Conservation (phyloP, 2,113 vertebrate genomes). For the Dipodomys spectabilis region DNA sequence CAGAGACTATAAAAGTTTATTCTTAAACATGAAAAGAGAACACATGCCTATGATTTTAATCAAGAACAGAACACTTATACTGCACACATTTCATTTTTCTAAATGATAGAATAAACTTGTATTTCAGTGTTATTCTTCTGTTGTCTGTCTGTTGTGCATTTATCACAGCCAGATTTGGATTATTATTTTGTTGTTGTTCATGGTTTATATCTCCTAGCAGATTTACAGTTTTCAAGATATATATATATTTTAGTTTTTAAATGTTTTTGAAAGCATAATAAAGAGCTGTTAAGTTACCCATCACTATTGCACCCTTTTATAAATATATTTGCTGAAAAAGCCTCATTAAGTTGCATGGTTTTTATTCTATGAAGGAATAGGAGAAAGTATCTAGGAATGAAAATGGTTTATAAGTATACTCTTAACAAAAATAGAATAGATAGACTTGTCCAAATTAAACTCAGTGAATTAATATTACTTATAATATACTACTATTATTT, state of each 20-base stretch:
- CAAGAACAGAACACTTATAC: neutral
- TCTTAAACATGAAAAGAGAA: neutral
- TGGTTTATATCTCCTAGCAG: neutral
- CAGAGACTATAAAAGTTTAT: neutral
- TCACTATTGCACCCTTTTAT: neutral
- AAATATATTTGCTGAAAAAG: constrained; percentile 8
- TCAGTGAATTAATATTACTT: constrained; percentile 44
- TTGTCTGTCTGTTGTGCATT: neutral
- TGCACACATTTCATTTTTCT: constrained; percentile 13
- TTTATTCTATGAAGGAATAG: constrained; percentile 18
- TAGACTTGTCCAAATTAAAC: constrained; percentile 42
- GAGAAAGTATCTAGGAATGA: neutral
- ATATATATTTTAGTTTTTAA: constrained; percentile 1
- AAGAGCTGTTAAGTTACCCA: neutral
- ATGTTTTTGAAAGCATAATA: neutral
- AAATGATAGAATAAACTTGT: constrained; percentile 22
- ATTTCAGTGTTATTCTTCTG: neutral
- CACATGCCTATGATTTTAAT: neutral
- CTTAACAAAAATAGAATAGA: neutral
- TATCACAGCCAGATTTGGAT: constrained; percentile 13
- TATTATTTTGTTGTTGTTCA: neutral
- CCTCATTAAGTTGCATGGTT: neutral
- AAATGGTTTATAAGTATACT: constrained; percentile 37
- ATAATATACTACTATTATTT: neutral
- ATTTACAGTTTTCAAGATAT: neutral